These are phyloP conservation scores for Dendronephthya gigantea DNA, from an alignment of 64 coral and sea anemone genomes.

Conservation along the genomic window DNA sequence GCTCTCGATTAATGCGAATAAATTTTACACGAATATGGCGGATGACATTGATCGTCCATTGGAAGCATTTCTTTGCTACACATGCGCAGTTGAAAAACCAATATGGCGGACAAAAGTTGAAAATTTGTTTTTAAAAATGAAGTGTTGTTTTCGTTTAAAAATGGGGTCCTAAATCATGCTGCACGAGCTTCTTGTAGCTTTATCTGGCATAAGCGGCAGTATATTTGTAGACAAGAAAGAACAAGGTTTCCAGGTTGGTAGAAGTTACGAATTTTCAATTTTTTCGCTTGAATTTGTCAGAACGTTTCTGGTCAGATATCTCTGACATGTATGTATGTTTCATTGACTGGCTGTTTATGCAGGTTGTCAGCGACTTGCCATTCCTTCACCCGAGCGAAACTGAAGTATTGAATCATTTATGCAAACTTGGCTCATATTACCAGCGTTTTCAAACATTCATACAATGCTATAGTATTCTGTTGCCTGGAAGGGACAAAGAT, in stretches of 20 bases:
- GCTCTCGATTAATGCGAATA: too few species aligned
- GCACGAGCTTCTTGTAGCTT: background rate
- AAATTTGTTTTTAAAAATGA: background rate
- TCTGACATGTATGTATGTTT: background rate
- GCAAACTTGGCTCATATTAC: slow-evolving; percentile 71
- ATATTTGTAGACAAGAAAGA: slow-evolving; percentile 12
- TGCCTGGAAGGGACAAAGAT: slow-evolving; percentile 23
- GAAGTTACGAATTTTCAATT: background rate
- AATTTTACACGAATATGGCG: too few species aligned
- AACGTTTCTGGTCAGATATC: too few species aligned
- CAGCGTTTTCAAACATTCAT: slow-evolving; percentile 67
- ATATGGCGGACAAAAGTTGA: background rate
- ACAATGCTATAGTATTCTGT: slow-evolving; percentile 38
- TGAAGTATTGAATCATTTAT: slow-evolving; percentile 74
- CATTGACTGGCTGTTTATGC: background rate
- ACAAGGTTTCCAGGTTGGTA: background rate
- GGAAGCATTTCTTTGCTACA: background rate
- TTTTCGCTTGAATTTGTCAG: background rate
- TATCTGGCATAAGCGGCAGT: background rate
- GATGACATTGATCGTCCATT: background rate
- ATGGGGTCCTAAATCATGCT: background rate
- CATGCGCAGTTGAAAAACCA: background rate
- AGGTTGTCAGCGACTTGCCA: slow-evolving; percentile 87
- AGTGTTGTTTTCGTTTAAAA: background rate
- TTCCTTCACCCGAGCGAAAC: slow-evolving; percentile 83